A percentile compares a stretch with the other conserved stretches of the same genome.
phyloP scores from a whole-genome alignment of 2,797 vertebrate genomes.

The Astyanax mexicanus region DNA sequence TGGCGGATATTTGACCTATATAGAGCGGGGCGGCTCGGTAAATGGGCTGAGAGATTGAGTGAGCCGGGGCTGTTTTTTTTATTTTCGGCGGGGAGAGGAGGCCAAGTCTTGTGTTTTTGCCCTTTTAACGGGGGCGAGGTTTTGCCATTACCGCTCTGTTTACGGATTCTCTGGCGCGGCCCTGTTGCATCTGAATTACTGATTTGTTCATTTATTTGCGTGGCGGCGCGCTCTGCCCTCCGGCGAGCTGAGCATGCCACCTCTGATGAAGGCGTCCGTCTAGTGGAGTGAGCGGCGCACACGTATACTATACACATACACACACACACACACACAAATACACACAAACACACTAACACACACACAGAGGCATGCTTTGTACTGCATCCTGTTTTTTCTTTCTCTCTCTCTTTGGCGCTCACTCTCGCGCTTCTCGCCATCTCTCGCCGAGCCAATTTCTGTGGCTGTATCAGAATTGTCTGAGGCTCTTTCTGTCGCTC shows the following conservation, averaged over 20 bases:
- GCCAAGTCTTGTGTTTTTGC: constrained; percentile 57
- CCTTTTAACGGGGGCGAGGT: constrained; percentile 66
- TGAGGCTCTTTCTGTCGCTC: constrained; percentile 78
- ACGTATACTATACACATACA: no score
- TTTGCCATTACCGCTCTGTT: constrained; percentile 74
- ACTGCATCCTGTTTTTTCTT: constrained; percentile 65
- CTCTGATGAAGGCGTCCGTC: constrained; percentile 79
- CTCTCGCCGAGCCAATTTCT: constrained; percentile 75
- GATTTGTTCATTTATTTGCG: constrained; percentile 84
- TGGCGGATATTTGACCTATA: constrained; percentile 47
- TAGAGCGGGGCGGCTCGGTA: constrained; percentile 36
- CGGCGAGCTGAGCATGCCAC: constrained; percentile 74
- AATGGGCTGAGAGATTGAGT: constrained; percentile 51
- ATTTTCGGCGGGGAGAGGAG: constrained; percentile 10
- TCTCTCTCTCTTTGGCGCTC: constrained; percentile 60
- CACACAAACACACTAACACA: constrained; percentile 37
- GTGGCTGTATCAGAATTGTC: constrained; percentile 81
- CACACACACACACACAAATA: no score
- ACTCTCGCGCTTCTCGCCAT: neutral
- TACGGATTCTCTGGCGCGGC: constrained; percentile 69
- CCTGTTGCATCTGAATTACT: constrained; percentile 77
- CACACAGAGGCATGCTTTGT: constrained; percentile 74
- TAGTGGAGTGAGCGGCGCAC: constrained; percentile 73
- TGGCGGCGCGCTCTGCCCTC: constrained; percentile 64
- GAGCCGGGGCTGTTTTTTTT: neutral